A percentile compares a stretch with the other conserved stretches of the same genome.
Evolutionary conservation across 2,797 vertebrate species (phyloP).

Genomic region (Anguilla megastoma): DNA sequence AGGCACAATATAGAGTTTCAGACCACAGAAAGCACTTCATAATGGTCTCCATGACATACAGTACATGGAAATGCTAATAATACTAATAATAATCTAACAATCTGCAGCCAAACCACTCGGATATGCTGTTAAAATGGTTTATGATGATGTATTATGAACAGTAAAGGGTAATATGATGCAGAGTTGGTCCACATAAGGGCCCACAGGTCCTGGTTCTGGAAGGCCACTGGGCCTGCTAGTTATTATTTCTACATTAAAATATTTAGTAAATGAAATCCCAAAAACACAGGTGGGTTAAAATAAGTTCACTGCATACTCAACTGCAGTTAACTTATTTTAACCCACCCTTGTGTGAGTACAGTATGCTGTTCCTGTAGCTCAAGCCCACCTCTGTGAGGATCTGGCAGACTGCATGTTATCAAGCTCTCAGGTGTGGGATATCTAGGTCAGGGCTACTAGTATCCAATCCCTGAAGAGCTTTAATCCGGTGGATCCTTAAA

Average conservation of each 20-base stretch:
- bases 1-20: neutral
- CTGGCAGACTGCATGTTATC: neutral
- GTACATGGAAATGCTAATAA: neutral
- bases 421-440: neutral
- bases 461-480: neutral
- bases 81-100: neutral
- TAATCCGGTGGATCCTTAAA: constrained; percentile 13
- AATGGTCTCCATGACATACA: neutral
- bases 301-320: neutral
- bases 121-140: neutral
- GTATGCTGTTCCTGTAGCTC: neutral
- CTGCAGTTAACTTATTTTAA: too few species aligned
- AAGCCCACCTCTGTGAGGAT: neutral
- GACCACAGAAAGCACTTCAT: neutral
- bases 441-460: neutral
- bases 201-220: neutral
- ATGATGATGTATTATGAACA: neutral
- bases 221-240: neutral
- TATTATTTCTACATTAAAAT: neutral
- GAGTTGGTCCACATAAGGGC: too few species aligned
- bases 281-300: too few species aligned
- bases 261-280: too few species aligned
- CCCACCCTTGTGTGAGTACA: neutral
- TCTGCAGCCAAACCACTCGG: neutral
- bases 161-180: neutral